A percentile compares a stretch with the other conserved stretches of the same genome.
Evolutionary conservation across 2,113 vertebrate species (phyloP).

Genomic region (Azemiops feae): DNA sequence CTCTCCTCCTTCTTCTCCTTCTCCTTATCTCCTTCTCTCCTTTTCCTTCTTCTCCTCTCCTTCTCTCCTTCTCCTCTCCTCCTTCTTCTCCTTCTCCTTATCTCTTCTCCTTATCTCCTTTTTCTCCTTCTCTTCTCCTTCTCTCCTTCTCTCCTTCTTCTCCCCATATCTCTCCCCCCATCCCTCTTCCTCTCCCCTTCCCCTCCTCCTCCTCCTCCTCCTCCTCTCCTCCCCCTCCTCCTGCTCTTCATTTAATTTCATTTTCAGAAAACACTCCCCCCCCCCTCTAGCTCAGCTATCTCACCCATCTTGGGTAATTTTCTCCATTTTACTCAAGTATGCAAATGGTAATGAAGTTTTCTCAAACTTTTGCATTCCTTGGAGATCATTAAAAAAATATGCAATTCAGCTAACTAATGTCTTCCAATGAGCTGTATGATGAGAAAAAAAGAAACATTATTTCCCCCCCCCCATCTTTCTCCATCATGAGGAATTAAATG

Average conservation of each 20-base stretch:
- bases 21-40: neutral
- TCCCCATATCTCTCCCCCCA: too few relatives aligned
- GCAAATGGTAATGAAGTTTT: slow-evolving; percentile 42
- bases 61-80: too few relatives aligned
- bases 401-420: slow-evolving; percentile 14
- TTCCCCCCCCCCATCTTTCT: neutral
- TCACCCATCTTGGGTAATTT: slow-evolving; percentile 15
- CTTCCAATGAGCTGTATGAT: slow-evolving; percentile 11
- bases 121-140: too few relatives aligned
- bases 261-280: slow-evolving; percentile 6
- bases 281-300: neutral
- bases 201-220: too few relatives aligned
- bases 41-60: too few relatives aligned
- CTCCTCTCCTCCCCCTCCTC: neutral
- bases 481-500: slow-evolving; percentile 46
- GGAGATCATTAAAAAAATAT: slow-evolving; percentile 22
- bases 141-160: too few relatives aligned
- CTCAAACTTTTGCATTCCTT: slow-evolving; percentile 20
- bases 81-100: too few relatives aligned
- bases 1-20: too few relatives aligned
- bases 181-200: too few relatives aligned
- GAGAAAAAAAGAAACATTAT: neutral
- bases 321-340: neutral
- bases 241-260: neutral
- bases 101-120: neutral